Percentiles rank a stretch among this genome's conserved stretches.
Evolutionary conservation across 2,888 invertebrate genomes (phyloP).

Genomic region (Apantesis nais): DNA sequence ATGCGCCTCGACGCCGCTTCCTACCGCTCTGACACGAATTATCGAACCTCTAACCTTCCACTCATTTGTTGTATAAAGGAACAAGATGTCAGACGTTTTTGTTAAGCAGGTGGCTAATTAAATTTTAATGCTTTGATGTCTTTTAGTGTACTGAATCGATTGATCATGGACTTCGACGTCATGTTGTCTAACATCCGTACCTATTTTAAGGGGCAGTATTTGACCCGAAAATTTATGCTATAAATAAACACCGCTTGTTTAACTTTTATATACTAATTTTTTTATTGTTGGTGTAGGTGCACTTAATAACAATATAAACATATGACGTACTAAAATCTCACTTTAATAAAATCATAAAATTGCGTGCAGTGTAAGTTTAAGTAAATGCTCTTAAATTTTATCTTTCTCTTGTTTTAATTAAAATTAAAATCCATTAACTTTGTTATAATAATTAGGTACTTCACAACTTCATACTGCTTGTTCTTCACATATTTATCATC

Average conservation of each 20-base stretch:
- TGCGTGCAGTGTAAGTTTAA: too few relatives aligned
- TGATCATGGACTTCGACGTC: constrained; percentile 53
- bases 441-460: too few relatives aligned
- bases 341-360: background rate
- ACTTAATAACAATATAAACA: background rate
- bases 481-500: too few relatives aligned
- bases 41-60: constrained; percentile 49
- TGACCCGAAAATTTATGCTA: background rate
- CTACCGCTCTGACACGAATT: constrained; percentile 55
- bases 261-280: background rate
- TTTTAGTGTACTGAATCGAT: constrained; percentile 62
- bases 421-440: too few relatives aligned
- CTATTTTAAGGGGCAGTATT: background rate
- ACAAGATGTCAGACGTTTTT: constrained; percentile 43
- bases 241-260: background rate
- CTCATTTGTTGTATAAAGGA: constrained; percentile 50
- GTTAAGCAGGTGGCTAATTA: constrained; percentile 74
- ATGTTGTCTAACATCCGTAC: constrained; percentile 43
- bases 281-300: too few relatives aligned
- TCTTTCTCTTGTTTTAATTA: too few relatives aligned
- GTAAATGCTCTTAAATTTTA: too few relatives aligned
- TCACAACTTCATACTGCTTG: too few relatives aligned
- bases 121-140: constrained; percentile 71
- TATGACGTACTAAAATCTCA: background rate
- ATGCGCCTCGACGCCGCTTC: constrained; percentile 75